Evolutionary conservation across 2,797 vertebrate genomes (phyloP).

Genomic region (Enteromius trimaculatus): DNA sequence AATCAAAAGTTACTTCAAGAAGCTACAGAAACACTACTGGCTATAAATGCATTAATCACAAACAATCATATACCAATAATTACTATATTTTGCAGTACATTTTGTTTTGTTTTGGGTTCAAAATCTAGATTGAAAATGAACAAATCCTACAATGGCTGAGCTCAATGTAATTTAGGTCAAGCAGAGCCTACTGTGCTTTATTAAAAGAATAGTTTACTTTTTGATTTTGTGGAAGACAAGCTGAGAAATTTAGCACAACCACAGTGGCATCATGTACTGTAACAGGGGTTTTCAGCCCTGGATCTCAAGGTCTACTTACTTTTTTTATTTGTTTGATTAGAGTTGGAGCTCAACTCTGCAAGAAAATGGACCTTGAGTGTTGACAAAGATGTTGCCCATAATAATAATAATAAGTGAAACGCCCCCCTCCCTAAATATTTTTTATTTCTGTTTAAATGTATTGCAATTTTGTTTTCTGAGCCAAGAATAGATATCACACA

Average conservation of each 20-base stretch:
- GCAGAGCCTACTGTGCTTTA: neutral
- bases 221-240: neutral
- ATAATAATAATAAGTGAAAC: too few relatives aligned
- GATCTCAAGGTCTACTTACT: neutral
- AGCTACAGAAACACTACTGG: neutral
- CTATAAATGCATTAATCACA: constrained; percentile 3
- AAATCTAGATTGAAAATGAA: neutral
- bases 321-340: too few relatives aligned
- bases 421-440: too few relatives aligned
- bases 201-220: neutral
- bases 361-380: too few relatives aligned
- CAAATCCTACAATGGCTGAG: neutral
- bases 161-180: neutral
- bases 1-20: constrained; percentile 33
- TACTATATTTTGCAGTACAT: neutral
- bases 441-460: too few relatives aligned
- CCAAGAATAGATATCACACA: too few relatives aligned
- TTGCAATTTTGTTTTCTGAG: too few relatives aligned
- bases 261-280: neutral
- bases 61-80: neutral
- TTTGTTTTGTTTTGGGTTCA: neutral
- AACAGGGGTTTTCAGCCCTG: neutral
- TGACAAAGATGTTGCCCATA: too few relatives aligned
- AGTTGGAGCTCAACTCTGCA: too few relatives aligned
- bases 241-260: neutral